Base-by-base conservation (phyloP, 2,888 invertebrate genomes). In the Sicus ferrugineus region DNA sequence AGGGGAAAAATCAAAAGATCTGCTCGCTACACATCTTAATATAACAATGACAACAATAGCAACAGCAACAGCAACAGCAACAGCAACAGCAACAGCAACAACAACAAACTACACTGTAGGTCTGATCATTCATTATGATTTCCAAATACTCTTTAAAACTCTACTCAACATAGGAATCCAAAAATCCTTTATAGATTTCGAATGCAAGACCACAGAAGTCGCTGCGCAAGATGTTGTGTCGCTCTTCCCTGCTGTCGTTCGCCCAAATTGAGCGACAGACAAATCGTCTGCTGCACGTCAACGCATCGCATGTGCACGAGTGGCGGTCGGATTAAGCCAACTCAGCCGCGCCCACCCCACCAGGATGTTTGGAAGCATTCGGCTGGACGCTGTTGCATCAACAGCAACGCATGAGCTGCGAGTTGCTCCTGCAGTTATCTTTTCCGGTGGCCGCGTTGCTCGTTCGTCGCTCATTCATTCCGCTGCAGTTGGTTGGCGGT, bases 251-350 rank as follows among this genome's bases (percentile, higher is more conserved):
- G n/a, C n/a, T n/a, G n/a, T n/a, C n/a, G n/a, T n/a, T n/a, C n/a
- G n/a, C n/a, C n/a, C n/a, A 11, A 5, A 34, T 5, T 9, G 38
- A 34, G 38, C 5, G 38, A 34, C 7, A 34, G 38, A 34, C 7
- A 34, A 34, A 34, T 5, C 34, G 64, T 64, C 52, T 52, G 64
- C 31, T 64, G 64, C 64, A 34, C 64, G 30, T 50, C 52, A 42
- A 19, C 52, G 52, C 21, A 52, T 64, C 64, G n/a, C n/a, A 52
- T 52, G 52, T 52, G 64, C 34, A 30, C 64, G 31, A 64, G 52
- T 64, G 52, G 34, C 64, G n/a, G n/a, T n/a, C n/a, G 19, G 62
- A 42, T 64, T 50, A 64, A 31, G 28, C 52, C 14, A 31, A 52
- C 21, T 64, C 34, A 19, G 7, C 14, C 31, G 16, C 30, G 19